Evolutionary conservation across 2,113 vertebrate species (phyloP).

Genomic region (Cepphus grylle): DNA sequence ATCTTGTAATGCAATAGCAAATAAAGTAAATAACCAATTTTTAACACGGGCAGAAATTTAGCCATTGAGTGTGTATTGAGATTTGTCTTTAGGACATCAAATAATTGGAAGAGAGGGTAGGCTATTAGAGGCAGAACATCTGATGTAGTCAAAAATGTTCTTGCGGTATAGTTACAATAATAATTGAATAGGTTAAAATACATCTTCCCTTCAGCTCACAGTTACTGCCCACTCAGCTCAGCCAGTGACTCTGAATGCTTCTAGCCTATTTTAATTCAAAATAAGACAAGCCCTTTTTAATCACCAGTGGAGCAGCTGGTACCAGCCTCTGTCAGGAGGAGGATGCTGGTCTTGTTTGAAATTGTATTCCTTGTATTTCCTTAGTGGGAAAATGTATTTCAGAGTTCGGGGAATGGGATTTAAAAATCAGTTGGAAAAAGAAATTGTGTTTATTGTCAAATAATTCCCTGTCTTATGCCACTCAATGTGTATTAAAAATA

Average conservation of each 20-base stretch:
- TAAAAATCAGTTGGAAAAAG: background rate
- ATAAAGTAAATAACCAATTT: slow-evolving; percentile 33
- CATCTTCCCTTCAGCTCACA: background rate
- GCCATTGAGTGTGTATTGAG: background rate
- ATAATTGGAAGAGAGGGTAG: slow-evolving; percentile 29
- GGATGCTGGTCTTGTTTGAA: background rate
- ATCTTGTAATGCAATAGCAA: slow-evolving; percentile 13
- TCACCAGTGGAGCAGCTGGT: background rate
- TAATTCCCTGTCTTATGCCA: background rate
- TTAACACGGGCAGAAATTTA: slow-evolving; percentile 10
- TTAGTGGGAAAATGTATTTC: background rate
- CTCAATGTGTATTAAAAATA: background rate
- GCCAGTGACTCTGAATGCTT: background rate
- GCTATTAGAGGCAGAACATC: background rate
- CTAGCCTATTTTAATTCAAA: slow-evolving; percentile 15
- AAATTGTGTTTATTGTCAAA: background rate
- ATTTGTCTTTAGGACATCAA: slow-evolving; percentile 52
- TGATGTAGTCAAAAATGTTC: slow-evolving; percentile 5
- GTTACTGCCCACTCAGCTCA: slow-evolving; percentile 1
- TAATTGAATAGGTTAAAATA: slow-evolving; percentile 18
- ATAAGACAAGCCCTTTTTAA: background rate
- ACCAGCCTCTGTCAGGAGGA: background rate
- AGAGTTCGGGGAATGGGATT: background rate
- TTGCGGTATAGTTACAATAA: background rate
- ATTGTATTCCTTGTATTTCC: background rate